Base-by-base conservation (phyloP, 2,888 invertebrate genomes). In the Syritta pipiens region DNA sequence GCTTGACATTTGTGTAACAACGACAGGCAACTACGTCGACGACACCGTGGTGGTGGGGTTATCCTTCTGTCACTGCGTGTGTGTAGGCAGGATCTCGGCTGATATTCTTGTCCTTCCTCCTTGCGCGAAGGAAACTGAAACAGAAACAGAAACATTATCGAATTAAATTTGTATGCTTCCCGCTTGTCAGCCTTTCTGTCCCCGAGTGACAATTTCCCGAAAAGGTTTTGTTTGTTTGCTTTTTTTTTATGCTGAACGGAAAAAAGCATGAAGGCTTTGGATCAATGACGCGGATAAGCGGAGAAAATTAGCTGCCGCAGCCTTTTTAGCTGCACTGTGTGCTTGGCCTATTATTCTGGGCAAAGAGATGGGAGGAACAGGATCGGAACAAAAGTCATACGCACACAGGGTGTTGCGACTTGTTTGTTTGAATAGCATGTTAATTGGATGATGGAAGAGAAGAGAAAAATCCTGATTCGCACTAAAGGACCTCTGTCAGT, bases 281-380 rank as follows among this genome's bases (percentile, higher is more conserved):
- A 63, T n/a, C n/a, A 68, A 65, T 82, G 81, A 77, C 74, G 75
- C 69, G 81, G 81, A 81, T 81, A 82, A 82, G 82, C 81, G 81
- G 72, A 82, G 72, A 81, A 82, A 83, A 83, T 83, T 83, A 82
- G 83, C 53, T 76, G 60, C 65, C 48, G 65, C 53, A 79, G 40
- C 49, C 69, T 30, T 62, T 63, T 76, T 51, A 51, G 40, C 60
- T 75, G 62, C 55, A 46, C 12, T 24, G 17, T 28, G 49, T 67
- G n/a, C n/a, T n/a, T 67, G n/a, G 17, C 42, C 60, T 51, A 62
- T 62, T 79, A 49, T 79, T 51, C 48, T 30, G 71, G 46, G 42
- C 46, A 32, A 48, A 14, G 7, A 3, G 19, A 26, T 12, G 51
- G 4, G 49, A 42, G 17, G 17, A 30, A 59, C 49, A 57, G 37